Percentiles rank a stretch among this genome's conserved stretches.
Evolutionary conservation across 1,140 invertebrate genomes (phyloP).

Genomic region (Lepidurus apus): DNA sequence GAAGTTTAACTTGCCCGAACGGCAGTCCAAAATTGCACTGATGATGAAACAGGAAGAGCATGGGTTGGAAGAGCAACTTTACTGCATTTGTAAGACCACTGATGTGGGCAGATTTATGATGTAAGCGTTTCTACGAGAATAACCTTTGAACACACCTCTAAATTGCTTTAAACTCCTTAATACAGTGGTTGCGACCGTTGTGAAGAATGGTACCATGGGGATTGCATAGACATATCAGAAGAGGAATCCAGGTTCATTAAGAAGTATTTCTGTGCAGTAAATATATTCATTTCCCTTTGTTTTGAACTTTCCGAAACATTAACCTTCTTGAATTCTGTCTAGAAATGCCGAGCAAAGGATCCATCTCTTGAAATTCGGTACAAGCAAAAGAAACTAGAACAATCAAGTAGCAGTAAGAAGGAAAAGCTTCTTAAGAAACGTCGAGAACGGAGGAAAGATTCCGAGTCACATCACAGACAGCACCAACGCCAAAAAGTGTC

Average conservation of each 20-base stretch:
- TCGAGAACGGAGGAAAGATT: conserved; percentile 47
- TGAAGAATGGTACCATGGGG: conserved; percentile 98
- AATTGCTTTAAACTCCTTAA: conserved; percentile 36
- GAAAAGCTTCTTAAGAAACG: conserved; percentile 38
- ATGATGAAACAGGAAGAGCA: conserved; percentile 72
- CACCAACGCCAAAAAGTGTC: not conserved
- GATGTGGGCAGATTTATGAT: conserved; percentile 96
- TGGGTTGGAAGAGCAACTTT: conserved; percentile 59
- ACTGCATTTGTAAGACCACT: conserved; percentile 89
- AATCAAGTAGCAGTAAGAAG: conserved; percentile 36
- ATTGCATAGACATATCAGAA: conserved; percentile 92
- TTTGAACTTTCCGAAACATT: conserved; percentile 4
- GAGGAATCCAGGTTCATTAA: conserved; percentile 88
- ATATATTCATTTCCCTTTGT: conserved; percentile 33
- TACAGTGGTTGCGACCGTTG: conserved; percentile 87
- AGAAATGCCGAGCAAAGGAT: conserved; percentile 74
- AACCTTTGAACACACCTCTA: conserved; percentile 31
- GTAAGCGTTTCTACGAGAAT: conserved; percentile 51
- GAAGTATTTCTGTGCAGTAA: conserved; percentile 78
- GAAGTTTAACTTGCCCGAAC: conserved; percentile 79
- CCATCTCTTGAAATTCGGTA: conserved; percentile 72
- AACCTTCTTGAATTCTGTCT: conserved; percentile 30
- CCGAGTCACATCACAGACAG: not conserved
- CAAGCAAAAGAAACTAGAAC: conserved; percentile 55
- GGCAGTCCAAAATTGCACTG: conserved; percentile 85